phyloP scores from a whole-genome alignment of 2,113 vertebrate genomes.

The Bothrops jararaca region DNA sequence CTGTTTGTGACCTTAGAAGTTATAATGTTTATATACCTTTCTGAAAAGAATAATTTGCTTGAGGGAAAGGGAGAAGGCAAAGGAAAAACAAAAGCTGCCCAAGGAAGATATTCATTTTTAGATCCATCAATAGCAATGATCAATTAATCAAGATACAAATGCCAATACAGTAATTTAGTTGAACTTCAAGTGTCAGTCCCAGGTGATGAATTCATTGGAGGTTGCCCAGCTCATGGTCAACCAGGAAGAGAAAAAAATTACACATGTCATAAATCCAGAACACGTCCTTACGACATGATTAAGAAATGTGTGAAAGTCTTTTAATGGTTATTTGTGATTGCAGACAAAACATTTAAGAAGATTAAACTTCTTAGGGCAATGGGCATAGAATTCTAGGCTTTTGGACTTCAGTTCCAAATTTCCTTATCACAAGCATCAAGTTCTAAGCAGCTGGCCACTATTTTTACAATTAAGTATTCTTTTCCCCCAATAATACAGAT shows the following conservation, averaged over 20 bases:
- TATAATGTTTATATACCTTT: neutral
- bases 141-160: neutral
- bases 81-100: neutral
- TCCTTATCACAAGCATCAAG: neutral
- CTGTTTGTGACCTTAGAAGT: neutral
- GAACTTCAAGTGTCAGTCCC: neutral
- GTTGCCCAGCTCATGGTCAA: neutral
- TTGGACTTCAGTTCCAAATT: neutral
- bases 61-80: neutral
- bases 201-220: neutral
- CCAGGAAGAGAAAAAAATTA: neutral
- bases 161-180: neutral
- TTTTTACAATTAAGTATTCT: neutral
- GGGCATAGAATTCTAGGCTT: neutral
- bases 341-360: neutral
- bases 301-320: neutral
- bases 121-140: no score
- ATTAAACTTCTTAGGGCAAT: neutral
- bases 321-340: neutral
- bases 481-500: neutral
- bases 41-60: neutral
- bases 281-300: neutral
- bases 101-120: no score
- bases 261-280: neutral
- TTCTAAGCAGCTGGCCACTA: neutral